Base-by-base conservation (phyloP, 2,113 vertebrate genomes). In the Microcebus murinus region DNA sequence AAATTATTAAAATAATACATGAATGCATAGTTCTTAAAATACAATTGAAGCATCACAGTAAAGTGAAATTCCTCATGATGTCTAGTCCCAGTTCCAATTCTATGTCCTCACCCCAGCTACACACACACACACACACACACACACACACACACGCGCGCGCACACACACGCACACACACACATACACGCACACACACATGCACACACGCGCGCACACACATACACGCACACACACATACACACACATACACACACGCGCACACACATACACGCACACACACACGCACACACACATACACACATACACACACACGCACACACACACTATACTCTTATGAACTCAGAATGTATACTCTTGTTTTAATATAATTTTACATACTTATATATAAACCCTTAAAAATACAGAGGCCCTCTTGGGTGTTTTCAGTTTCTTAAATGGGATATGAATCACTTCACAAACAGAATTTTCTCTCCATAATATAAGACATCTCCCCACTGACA, bases 21-120 rank as follows among this genome's bases (percentile, higher is more conserved):
- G 5, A 34, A 57, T 17, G 48, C 55, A 31, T 18, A 31, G 12
- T 61, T 31, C 70, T 27, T 20, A 23, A 23, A 2, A 2, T 25
- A 42, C 14, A 15, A 12, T 0, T 0, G 67, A 34, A 52, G 27
- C 67, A 21, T 73, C 73, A 39, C 39, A 3, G 67, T 25, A 8
- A 21, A 42, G 31, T 48, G 6, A 39, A 18, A 34, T 4, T 74
- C 59, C n/a, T 17, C 48, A 29, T 8, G 31, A 27, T 1, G 3
- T 15, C 6, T 2, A 14, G 27, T 25, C 23, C 8, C 5, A 2
- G 29, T 17, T 55, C 21, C 10, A 2, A 31, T 25, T 23, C 36
- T 50, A 4, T 11, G 5, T 4, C 3, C 18, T 8, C 71, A 27
- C 2, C 57, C 36, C 31, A 20, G 29, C n/a, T 36, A 74, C 4